These are phyloP conservation scores for Atrichornis clamosus DNA, from an alignment of 2,113 vertebrate species.

Conservation along the genomic window DNA sequence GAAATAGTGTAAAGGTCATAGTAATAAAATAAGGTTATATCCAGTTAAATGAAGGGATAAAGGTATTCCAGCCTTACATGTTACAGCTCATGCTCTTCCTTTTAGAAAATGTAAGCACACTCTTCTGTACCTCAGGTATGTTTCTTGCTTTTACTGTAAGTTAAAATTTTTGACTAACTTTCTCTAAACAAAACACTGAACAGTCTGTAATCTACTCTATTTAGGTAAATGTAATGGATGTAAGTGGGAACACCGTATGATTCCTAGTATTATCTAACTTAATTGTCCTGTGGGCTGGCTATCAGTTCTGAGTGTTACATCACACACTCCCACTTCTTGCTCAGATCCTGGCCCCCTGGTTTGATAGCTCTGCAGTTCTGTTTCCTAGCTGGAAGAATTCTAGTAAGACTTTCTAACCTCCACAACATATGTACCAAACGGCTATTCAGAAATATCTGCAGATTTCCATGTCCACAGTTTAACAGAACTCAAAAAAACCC, in stretches of 20 bases:
- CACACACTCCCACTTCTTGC: background rate
- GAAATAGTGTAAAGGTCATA: background rate
- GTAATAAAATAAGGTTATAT: background rate
- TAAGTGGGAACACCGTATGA: background rate
- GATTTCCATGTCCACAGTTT: background rate
- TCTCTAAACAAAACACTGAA: background rate
- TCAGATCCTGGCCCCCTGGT: background rate
- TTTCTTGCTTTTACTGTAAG: background rate
- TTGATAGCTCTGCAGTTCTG: background rate
- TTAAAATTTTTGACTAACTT: background rate
- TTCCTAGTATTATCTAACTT: background rate
- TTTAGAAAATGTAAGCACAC: background rate
- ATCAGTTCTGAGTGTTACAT: rapidly evolving
- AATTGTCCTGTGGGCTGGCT: background rate
- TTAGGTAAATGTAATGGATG: background rate
- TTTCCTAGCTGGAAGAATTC: background rate
- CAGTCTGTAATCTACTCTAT: background rate
- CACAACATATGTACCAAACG: background rate
- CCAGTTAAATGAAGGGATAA: background rate
- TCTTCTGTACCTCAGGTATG: background rate
- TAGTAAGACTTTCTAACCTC: background rate
- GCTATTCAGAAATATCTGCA: background rate
- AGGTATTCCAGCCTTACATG: background rate
- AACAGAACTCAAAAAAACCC: background rate
- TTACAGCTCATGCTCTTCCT: background rate